Percentiles rank a stretch among this genome's conserved stretches.
Evolutionary conservation across 2,113 vertebrate species (phyloP).

Genomic region (Potamarius usumacintae): DNA sequence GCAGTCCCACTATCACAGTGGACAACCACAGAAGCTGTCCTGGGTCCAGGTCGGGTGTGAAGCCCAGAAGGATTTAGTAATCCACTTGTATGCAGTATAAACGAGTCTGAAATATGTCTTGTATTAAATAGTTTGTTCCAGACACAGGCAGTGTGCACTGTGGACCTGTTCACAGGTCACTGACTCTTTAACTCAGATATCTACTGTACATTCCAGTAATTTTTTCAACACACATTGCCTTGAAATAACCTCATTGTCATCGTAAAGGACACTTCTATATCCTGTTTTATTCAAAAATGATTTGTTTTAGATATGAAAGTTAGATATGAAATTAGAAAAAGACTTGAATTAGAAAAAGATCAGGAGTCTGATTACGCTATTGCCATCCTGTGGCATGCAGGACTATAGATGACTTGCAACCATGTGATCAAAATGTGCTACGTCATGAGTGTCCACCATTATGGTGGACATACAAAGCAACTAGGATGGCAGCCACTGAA

Average conservation of each 20-base stretch:
- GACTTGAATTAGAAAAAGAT: neutral
- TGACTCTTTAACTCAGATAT: neutral
- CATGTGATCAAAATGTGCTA: too few species aligned
- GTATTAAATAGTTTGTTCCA: neutral
- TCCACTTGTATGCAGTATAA: neutral
- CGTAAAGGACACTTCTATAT: neutral
- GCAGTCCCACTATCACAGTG: neutral
- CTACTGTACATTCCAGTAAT: neutral
- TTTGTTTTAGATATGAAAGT: neutral
- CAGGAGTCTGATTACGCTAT: neutral
- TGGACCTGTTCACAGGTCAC: neutral
- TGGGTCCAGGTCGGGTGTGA: neutral
- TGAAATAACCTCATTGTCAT: neutral
- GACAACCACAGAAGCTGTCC: neutral
- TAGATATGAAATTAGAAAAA: neutral
- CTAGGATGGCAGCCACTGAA: too few species aligned
- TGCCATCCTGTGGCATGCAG: neutral
- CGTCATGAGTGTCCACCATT: too few species aligned
- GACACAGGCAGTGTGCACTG: neutral
- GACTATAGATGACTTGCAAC: neutral
- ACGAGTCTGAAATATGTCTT: neutral
- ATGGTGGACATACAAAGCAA: too few species aligned
- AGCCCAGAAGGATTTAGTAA: neutral
- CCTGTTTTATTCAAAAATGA: neutral
- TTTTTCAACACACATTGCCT: neutral